Percentiles rank a stretch among this genome's conserved stretches.
Conservation (phyloP, 2,888 invertebrate genomes). For the Stenoptilia bipunctidactyla region DNA sequence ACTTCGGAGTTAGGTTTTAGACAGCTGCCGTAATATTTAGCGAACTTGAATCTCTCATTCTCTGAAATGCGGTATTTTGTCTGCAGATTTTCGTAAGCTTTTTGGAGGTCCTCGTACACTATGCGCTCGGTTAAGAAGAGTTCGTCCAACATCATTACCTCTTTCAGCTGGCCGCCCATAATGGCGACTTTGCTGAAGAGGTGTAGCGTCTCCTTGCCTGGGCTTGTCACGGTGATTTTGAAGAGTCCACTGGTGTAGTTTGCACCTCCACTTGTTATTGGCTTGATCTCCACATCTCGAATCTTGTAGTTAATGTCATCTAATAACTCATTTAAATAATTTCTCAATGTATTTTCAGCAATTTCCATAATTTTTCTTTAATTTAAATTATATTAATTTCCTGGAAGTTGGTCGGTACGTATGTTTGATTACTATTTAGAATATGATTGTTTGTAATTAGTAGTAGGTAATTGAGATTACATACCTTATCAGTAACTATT, state of each 20-base stretch:
- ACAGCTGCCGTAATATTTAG: conserved; percentile 8
- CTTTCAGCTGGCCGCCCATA: conserved; percentile 17
- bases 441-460: too few relatives aligned
- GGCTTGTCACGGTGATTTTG: conserved; percentile 4
- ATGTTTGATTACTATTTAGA: too few relatives aligned
- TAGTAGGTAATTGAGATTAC: too few relatives aligned
- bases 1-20: neutral
- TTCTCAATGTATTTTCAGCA: neutral
- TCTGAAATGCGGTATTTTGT: conserved; percentile 16
- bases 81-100: conserved; percentile 18
- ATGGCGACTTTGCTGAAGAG: conserved; percentile 20
- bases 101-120: conserved; percentile 19
- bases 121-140: conserved; percentile 19
- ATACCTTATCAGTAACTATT: too few relatives aligned
- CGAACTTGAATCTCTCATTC: conserved; percentile 18
- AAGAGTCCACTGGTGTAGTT: conserved; percentile 17
- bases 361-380: neutral
- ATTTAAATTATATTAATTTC: too few relatives aligned
- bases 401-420: too few relatives aligned
- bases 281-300: conserved; percentile 6
- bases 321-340: neutral
- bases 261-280: conserved; percentile 14
- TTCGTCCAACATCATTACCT: conserved; percentile 3
- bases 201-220: conserved; percentile 11
- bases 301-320: conserved; percentile 3